These are phyloP conservation scores for Pterostichus madidus DNA, from an alignment of 2,888 invertebrate species.

Conservation along the genomic window DNA sequence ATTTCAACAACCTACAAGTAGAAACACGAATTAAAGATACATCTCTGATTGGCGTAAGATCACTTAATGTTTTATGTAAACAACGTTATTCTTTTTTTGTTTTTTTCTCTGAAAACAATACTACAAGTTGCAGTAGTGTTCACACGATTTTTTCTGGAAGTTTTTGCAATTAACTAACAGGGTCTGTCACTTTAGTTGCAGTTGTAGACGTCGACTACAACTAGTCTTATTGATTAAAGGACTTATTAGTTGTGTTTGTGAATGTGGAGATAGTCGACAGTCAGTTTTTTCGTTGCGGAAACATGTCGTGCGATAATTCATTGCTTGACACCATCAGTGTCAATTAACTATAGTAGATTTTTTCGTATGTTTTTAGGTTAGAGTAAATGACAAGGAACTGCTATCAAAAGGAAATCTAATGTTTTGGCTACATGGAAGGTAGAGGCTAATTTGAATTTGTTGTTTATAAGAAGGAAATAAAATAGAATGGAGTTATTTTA, in stretches of 20 bases:
- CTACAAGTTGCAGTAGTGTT: slow-evolving; percentile 21
- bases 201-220: neutral
- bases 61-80: slow-evolving; percentile 39
- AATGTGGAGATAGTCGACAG: neutral
- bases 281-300: slow-evolving; percentile 9
- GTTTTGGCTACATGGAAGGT: slow-evolving; percentile 19
- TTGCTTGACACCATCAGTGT: slow-evolving; percentile 13
- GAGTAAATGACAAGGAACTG: neutral
- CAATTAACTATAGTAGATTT: neutral
- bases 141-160: slow-evolving; percentile 23
- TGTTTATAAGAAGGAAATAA: slow-evolving; percentile 5
- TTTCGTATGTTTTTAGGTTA: neutral
- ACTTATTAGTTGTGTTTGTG: slow-evolving; percentile 1
- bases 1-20: slow-evolving; percentile 10
- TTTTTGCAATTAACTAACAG: slow-evolving; percentile 7
- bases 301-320: neutral
- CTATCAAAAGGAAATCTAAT: slow-evolving; percentile 31
- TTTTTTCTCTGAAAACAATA: slow-evolving; percentile 6
- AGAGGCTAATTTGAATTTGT: slow-evolving; percentile 9
- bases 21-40: slow-evolving; percentile 20
- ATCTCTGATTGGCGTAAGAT: slow-evolving; percentile 10
- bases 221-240: slow-evolving; percentile 7
- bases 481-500: neutral
- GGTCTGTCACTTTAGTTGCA: slow-evolving; percentile 8
- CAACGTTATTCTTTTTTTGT: slow-evolving; percentile 3